Percentiles rank a stretch among this genome's conserved stretches.
Conservation (phyloP, 2,113 vertebrate species). For the Aptenodytes forsteri region DNA sequence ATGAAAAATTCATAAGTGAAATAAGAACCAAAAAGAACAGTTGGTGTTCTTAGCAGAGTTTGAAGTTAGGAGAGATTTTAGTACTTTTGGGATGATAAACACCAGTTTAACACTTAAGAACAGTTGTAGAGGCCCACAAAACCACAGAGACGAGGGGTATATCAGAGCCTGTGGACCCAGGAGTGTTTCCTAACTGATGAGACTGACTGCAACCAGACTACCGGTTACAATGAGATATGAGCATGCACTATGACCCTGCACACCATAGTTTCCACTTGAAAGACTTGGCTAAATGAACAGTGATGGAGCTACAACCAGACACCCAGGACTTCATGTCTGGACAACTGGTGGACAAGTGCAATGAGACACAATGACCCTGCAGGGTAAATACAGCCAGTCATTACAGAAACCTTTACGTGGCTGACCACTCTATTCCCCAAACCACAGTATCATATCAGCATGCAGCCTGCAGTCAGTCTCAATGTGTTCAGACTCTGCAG, state of each 20-base stretch:
- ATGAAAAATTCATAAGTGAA: neutral
- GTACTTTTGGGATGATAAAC: neutral
- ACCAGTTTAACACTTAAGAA: neutral
- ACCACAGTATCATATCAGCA: neutral
- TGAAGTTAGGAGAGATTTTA: neutral
- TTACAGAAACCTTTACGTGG: neutral
- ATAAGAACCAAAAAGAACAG: neutral
- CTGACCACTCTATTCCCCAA: neutral
- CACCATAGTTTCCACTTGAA: neutral
- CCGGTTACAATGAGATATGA: accelerated
- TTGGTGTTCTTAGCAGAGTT: neutral
- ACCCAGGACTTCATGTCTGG: neutral
- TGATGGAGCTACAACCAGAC: neutral
- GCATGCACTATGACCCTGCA: accelerated
- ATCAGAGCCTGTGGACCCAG: neutral
- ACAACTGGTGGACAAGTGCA: neutral
- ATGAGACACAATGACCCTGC: neutral
- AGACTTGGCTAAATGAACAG: neutral
- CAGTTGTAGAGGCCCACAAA: neutral
- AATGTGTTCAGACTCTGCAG: neutral
- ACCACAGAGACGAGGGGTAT: neutral
- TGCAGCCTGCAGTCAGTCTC: neutral
- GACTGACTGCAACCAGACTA: neutral
- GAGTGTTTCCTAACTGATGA: neutral
- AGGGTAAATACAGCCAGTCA: neutral